These are phyloP conservation scores for Upupa epops DNA, from an alignment of 2,113 vertebrate genomes.

Conservation along the genomic window DNA sequence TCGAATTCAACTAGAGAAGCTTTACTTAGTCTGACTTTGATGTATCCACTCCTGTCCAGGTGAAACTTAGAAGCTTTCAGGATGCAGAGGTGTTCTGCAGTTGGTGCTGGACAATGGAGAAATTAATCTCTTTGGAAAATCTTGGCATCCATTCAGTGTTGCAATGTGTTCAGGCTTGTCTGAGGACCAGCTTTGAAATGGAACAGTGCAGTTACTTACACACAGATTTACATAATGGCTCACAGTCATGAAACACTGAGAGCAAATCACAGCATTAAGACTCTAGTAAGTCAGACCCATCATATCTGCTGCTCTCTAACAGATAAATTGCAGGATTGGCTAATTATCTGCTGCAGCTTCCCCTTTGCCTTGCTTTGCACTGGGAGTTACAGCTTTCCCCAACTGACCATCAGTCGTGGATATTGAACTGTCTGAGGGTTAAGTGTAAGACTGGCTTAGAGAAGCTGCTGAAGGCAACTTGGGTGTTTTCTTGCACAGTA, in stretches of 20 bases:
- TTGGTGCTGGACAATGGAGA: neutral
- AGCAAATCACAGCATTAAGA: neutral
- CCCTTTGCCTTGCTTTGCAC: neutral
- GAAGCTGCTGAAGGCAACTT: neutral
- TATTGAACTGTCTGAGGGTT: neutral
- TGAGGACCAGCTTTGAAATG: neutral
- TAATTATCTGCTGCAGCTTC: conserved; percentile 16
- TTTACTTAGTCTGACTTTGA: neutral
- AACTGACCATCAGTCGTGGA: neutral
- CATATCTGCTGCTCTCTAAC: neutral
- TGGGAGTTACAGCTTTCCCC: neutral
- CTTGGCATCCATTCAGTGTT: neutral
- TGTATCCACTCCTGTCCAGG: neutral
- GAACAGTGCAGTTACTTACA: neutral
- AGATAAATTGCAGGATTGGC: neutral
- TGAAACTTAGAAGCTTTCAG: neutral
- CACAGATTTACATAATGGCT: neutral
- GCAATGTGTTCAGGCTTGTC: neutral
- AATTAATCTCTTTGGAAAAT: neutral
- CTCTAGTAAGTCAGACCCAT: neutral
- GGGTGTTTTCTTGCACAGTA: neutral
- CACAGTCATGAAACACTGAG: neutral
- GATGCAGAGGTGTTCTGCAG: neutral
- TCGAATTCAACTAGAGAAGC: neutral
- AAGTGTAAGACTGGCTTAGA: neutral